Evolutionary conservation across 1,140 invertebrate genomes (phyloP), one percentile per base, ranked within the genome.

Genomic region (Diprion similis): DNA sequence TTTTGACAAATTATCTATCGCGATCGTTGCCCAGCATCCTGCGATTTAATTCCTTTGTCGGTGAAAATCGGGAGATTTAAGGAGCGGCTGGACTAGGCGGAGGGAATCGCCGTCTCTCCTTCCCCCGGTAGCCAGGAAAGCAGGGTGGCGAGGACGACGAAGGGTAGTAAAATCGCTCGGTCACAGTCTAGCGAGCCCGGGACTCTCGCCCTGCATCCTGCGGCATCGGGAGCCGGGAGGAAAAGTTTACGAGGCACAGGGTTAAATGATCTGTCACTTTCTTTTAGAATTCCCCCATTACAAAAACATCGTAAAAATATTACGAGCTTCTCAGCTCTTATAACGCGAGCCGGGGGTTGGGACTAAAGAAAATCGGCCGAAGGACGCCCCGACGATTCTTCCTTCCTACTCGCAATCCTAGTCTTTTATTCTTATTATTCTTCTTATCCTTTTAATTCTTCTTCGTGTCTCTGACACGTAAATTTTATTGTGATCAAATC

Each of bases 211-310:
- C 68, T 45, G 24, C 70, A 66, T n/a, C 73, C 17, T 24, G 51
- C 46, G n/a, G 17, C 18, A 46, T 37, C 51, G 11, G 4, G 51
- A 15, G n/a, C n/a, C 11, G 51, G 8, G 51, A 8, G 51, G 71
- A 70, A 75, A 67, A 71, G 83, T 85, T 84, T 84, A 84, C 80
- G 83, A 83, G 75, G 51, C 73, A 73, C 73, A 64, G 78, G 79
- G 80, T 80, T 81, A 80, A 83, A 82, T 81, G 82, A 83, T 83
- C 82, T 84, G 82, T 83, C 81, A 85, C 80, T 82, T 82, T 83
- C 76, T 45, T 65, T 66, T 71, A 45, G 19, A 45, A 64, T 45
- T 10, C 64, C 45, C 68, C 68, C 70, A 74, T 78, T 75, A 71
- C 71, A 76, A 80, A 73, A 78, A 79, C 80, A 68, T 72, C 74